Evolutionary conservation across 2,113 vertebrate genomes (phyloP).

Genomic region (Catharus minimus): DNA sequence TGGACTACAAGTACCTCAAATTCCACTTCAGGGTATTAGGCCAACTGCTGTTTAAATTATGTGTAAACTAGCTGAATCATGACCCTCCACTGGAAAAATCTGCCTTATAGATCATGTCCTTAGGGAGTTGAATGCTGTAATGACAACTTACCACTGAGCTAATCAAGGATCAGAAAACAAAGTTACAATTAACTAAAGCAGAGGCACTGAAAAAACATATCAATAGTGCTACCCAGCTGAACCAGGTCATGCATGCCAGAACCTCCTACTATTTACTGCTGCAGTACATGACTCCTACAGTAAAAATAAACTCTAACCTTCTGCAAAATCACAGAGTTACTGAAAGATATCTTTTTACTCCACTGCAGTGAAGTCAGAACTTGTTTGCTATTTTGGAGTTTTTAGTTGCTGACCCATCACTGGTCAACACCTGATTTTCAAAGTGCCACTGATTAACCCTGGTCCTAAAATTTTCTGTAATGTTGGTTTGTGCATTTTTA

Average conservation of each 20-base stretch:
- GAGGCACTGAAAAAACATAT: background rate
- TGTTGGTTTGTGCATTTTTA: background rate
- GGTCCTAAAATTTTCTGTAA: background rate
- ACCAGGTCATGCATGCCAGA: constrained; percentile 9
- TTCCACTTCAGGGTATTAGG: constrained; percentile 32
- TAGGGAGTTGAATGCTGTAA: background rate
- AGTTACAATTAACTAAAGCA: constrained; percentile 20
- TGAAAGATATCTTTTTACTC: background rate
- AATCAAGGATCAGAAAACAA: constrained; percentile 33
- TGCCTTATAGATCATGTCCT: constrained; percentile 17
- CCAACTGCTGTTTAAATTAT: constrained; percentile 42
- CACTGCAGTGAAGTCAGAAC: background rate
- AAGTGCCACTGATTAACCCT: background rate
- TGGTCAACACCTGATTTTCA: background rate
- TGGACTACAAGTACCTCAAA: background rate
- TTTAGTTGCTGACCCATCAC: background rate
- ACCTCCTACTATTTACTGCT: background rate
- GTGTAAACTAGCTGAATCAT: background rate
- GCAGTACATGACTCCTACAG: background rate
- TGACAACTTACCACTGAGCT: constrained; percentile 28
- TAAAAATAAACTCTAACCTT: background rate
- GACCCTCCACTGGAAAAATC: background rate
- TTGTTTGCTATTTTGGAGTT: rapidly evolving
- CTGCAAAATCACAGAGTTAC: background rate
- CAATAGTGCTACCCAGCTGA: background rate